Conservation (phyloP, 2,888 invertebrate species). For the Prenolepis imparis region DNA sequence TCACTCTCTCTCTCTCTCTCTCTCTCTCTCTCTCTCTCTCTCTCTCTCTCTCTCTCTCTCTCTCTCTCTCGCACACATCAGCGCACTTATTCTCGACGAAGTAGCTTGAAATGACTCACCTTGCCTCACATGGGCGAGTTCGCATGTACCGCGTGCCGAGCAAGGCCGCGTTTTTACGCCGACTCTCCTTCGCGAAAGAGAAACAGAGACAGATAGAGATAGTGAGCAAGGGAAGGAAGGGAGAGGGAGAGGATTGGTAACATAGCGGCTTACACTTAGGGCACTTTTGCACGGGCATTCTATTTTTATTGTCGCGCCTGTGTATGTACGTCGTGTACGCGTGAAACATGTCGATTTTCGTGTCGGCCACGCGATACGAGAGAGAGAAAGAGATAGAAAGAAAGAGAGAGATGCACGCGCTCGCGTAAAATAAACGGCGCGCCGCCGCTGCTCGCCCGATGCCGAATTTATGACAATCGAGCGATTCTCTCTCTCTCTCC, state of each 20-base stretch:
- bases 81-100: conserved; percentile 22
- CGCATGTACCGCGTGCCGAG: conserved; percentile 78
- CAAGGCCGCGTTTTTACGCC: conserved; percentile 78
- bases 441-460: conserved; percentile 34
- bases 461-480: conserved; percentile 45
- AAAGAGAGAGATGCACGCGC: conserved; percentile 17
- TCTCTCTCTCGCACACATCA: conserved; percentile 9
- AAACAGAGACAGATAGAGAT: conserved; percentile 32
- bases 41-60: conserved; percentile 6
- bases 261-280: conserved; percentile 63
- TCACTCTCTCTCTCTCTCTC: not conserved
- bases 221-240: no score
- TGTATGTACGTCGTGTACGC: not conserved
- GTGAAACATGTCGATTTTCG: conserved; percentile 57
- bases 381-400: conserved; percentile 15
- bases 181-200: conserved; percentile 57
- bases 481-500: conserved; percentile 3
- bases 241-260: conserved; percentile 49
- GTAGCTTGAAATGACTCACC: conserved; percentile 67
- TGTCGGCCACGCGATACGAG: conserved; percentile 10
- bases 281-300: conserved; percentile 46
- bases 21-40: conserved; percentile 27
- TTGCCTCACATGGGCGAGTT: conserved; percentile 70
- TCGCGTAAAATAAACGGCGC: conserved; percentile 58
- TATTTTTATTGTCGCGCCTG: conserved; percentile 53